phyloP scores from a whole-genome alignment of 2,797 vertebrate species.

The Ctenopoma kingsleyae region DNA sequence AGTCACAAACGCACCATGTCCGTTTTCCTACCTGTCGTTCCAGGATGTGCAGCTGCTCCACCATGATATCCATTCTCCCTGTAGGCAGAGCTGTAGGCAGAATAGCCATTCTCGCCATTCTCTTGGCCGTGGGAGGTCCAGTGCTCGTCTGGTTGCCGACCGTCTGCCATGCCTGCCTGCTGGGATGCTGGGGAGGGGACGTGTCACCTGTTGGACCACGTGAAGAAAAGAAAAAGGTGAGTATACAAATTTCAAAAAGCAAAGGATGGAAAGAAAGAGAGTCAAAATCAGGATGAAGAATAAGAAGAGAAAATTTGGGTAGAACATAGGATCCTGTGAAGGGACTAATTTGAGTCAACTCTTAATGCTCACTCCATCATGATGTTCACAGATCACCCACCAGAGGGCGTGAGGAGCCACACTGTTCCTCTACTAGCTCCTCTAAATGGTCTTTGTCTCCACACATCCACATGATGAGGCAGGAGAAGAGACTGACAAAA shows the following conservation, averaged over 20 bases:
- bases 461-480: conserved; percentile 40
- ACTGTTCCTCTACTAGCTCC: background rate
- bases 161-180: conserved; percentile 80
- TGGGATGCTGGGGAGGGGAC: conserved; percentile 73
- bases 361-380: background rate
- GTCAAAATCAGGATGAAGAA: background rate
- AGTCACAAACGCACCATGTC: background rate
- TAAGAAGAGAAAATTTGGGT: no score
- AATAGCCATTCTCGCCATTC: conserved; percentile 78
- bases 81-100: conserved; percentile 80
- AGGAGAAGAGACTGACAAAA: background rate
- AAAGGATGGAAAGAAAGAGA: background rate
- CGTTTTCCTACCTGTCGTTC: conserved; percentile 75
- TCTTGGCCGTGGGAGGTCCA: conserved; percentile 83
- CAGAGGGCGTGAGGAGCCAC: conserved; percentile 54
- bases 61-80: conserved; percentile 93
- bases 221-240: background rate
- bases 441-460: conserved; percentile 67
- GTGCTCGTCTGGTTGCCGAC: conserved; percentile 80
- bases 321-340: background rate
- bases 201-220: conserved; percentile 50
- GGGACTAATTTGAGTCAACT: background rate
- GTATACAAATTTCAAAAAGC: background rate
- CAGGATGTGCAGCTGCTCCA: conserved; percentile 85
- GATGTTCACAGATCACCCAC: conserved; percentile 43